Percentiles rank a stretch among this genome's conserved stretches.
phyloP scores from a whole-genome alignment of 2,888 invertebrate species.

The Automeris io region DNA sequence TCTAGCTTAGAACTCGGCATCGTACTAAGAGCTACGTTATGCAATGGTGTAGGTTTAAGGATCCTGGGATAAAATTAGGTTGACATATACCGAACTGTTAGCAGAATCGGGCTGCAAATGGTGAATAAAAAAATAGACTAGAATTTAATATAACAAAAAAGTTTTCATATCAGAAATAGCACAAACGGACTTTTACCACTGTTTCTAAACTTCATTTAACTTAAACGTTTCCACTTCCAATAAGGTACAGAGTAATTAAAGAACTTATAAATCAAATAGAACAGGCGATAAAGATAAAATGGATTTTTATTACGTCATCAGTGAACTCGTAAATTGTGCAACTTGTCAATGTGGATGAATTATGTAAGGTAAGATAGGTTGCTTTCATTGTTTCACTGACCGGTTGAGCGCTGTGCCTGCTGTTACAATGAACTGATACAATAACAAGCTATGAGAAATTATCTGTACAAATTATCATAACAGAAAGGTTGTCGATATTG shows the following conservation, averaged over 20 bases:
- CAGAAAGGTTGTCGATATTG: neutral
- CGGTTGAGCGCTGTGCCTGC: conserved; percentile 1
- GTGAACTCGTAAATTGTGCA: conserved; percentile 5
- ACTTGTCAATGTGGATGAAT: conserved; percentile 2
- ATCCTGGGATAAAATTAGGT: no score
- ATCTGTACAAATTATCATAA: neutral
- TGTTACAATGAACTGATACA: conserved; percentile 1
- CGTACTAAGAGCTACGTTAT: no score
- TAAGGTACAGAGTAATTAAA: neutral
- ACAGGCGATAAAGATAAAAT: neutral
- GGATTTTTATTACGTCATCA: conserved; percentile 6
- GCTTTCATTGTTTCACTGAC: conserved; percentile 9
- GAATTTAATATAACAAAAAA: no score
- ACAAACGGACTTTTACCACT: no score
- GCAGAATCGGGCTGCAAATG: no score
- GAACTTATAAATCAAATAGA: neutral
- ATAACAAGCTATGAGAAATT: neutral
- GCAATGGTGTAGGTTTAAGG: no score
- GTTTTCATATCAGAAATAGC: no score
- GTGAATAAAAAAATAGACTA: no score
- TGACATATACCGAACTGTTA: no score
- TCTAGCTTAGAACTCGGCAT: no score
- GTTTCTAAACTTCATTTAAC: no score
- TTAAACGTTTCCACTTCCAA: no score
- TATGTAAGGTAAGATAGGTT: conserved; percentile 5